Percentiles rank a stretch among this genome's conserved stretches.
These are phyloP conservation scores for Ptycholaimellus sp. DNA, from an alignment of 2,888 invertebrate genomes.

Conservation along the genomic window DNA sequence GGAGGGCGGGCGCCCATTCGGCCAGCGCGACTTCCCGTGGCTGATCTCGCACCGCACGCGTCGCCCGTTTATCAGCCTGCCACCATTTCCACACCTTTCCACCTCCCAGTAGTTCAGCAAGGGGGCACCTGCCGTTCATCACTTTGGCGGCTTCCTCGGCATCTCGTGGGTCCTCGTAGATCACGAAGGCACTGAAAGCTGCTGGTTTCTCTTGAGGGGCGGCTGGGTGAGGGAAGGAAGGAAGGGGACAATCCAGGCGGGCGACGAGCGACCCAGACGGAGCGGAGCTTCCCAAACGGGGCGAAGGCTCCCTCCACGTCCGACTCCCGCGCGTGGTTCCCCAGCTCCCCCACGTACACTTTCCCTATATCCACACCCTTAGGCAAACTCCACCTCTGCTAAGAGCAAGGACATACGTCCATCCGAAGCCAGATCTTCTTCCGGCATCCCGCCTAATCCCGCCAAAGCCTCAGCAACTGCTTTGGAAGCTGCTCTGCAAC, in stretches of 20 bases:
- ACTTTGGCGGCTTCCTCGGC: slow-evolving; percentile 25
- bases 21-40: slow-evolving; percentile 13
- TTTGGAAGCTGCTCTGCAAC: too few relatives aligned
- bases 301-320: slow-evolving; percentile 59
- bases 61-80: slow-evolving; percentile 15
- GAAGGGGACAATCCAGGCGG: slow-evolving; percentile 51
- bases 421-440: too few relatives aligned
- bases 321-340: slow-evolving; percentile 62
- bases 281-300: slow-evolving; percentile 58
- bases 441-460: too few relatives aligned
- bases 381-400: too few relatives aligned
- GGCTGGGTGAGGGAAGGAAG: too few relatives aligned
- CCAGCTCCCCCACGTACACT: slow-evolving; percentile 67
- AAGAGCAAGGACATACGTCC: too few relatives aligned
- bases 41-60: slow-evolving; percentile 24
- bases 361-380: too few relatives aligned
- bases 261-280: slow-evolving; percentile 72
- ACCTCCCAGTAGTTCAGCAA: background rate
- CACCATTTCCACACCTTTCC: background rate
- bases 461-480: too few relatives aligned
- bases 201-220: too few relatives aligned
- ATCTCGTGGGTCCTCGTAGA: slow-evolving; percentile 46
- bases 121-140: slow-evolving; percentile 36
- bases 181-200: slow-evolving; percentile 27
- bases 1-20: slow-evolving; percentile 4